phyloP scores from a whole-genome alignment of 2,113 vertebrate genomes.

The Canis aureus region DNA sequence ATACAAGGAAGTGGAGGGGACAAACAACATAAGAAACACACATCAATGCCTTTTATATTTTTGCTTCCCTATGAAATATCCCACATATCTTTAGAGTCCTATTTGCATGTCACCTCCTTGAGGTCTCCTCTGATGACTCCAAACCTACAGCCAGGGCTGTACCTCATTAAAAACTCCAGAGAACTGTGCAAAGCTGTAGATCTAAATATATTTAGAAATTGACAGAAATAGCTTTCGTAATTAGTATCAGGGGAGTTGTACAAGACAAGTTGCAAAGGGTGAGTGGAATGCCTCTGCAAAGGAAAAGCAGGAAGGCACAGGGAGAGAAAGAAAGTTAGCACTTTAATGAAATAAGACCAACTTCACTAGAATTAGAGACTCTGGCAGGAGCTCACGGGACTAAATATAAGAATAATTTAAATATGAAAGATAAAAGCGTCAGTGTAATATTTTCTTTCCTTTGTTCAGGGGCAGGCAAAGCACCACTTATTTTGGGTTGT shows the following conservation, averaged over 20 bases:
- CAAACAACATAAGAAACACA: not conserved
- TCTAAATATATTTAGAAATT: not conserved
- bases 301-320: not conserved
- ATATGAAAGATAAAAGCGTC: not conserved
- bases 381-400: not conserved
- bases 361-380: not conserved
- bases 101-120: not conserved
- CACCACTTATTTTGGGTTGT: not conserved
- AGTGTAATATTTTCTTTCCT: not conserved
- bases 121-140: not conserved
- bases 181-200: not conserved
- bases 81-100: not conserved
- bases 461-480: not conserved
- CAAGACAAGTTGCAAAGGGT: not conserved
- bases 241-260: not conserved
- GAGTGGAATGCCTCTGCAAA: not conserved
- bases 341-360: not conserved
- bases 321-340: not conserved
- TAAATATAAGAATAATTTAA: not conserved
- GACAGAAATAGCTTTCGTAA: constrained; percentile 2
- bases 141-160: not conserved
- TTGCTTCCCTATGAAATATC: not conserved
- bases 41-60: not conserved
- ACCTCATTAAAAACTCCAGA: not conserved
- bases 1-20: not conserved